Conservation (phyloP, 2,113 vertebrate genomes). For the Paedocypris sp. region DNA sequence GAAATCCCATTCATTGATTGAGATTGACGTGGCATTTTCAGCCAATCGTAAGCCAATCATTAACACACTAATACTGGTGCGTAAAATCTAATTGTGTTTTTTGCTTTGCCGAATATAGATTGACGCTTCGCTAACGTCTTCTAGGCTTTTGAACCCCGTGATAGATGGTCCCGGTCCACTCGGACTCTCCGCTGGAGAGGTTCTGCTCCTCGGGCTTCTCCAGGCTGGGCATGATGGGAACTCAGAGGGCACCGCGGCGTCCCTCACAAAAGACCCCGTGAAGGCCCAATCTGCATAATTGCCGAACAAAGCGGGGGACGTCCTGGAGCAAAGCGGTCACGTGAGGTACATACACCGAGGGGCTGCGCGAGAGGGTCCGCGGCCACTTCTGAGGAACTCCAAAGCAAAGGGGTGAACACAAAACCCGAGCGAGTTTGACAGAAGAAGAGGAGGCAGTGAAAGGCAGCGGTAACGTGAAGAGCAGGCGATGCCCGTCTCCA, state of each 20-base stretch:
- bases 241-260: constrained; percentile 18
- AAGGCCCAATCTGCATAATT: constrained; percentile 45
- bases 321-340: constrained; percentile 50
- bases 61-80: too few relatives aligned
- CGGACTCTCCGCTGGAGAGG: background rate
- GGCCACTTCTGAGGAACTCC: constrained; percentile 32
- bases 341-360: constrained; percentile 41
- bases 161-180: too few relatives aligned
- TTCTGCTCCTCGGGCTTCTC: background rate
- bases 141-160: too few relatives aligned
- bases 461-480: constrained; percentile 12
- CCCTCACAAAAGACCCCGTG: constrained; percentile 35
- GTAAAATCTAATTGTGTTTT: too few relatives aligned
- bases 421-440: constrained; percentile 34
- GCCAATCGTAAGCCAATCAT: too few relatives aligned
- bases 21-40: too few relatives aligned
- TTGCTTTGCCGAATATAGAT: too few relatives aligned
- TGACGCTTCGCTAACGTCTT: too few relatives aligned
- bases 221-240: constrained; percentile 22
- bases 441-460: constrained; percentile 19
- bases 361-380: constrained; percentile 28
- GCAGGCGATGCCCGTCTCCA: constrained; percentile 38
- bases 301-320: constrained; percentile 40
- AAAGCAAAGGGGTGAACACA: constrained; percentile 19
- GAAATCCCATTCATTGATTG: too few relatives aligned